Conservation (phyloP, 2,113 vertebrate species). For the Psammodynastes pulverulentus region DNA sequence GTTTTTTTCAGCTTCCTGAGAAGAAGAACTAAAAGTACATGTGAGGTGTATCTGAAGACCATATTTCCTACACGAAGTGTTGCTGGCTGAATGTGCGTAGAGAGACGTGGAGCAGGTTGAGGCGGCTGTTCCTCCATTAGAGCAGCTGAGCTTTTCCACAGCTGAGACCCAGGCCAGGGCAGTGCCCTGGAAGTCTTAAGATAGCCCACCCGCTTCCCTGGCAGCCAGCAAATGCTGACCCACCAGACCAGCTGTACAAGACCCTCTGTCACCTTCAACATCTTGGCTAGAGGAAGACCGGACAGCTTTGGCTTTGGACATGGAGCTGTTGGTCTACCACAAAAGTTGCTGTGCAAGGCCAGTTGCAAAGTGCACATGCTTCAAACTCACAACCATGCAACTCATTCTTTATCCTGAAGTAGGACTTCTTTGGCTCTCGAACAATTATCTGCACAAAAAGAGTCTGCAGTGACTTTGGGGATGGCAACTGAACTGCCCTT, state of each 20-base stretch:
- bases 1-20: not conserved
- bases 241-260: not conserved
- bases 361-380: not conserved
- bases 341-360: not conserved
- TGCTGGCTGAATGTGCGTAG: rapidly evolving
- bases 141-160: rapidly evolving
- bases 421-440: not conserved
- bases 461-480: not conserved
- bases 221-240: rapidly evolving
- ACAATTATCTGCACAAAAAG: not conserved
- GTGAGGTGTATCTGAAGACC: too few species aligned
- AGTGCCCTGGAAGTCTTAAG: not conserved
- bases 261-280: not conserved
- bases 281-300: not conserved
- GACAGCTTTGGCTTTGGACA: too few species aligned
- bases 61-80: not conserved
- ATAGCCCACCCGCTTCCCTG: not conserved
- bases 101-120: not conserved
- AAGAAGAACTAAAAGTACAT: rapidly evolving
- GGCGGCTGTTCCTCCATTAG: not conserved
- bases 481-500: not conserved
- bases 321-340: not conserved
- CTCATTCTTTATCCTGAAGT: too few species aligned
- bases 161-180: rapidly evolving
- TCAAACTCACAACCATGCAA: not conserved